Conservation (phyloP, 2,113 vertebrate genomes). For the Ariopsis seemanni region DNA sequence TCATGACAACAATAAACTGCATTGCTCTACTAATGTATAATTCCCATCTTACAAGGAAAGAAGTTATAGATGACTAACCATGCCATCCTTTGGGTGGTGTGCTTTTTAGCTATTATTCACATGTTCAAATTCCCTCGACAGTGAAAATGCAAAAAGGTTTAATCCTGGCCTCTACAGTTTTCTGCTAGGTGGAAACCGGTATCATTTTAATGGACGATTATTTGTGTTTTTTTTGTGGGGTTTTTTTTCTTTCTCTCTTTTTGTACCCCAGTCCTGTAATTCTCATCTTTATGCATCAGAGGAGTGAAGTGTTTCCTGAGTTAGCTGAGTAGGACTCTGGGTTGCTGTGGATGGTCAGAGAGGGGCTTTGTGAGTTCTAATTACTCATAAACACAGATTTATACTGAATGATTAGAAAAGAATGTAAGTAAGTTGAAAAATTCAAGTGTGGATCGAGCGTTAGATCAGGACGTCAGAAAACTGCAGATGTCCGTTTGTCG, state of each 20-base stretch:
- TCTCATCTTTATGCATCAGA: conserved; percentile 27
- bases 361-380: conserved; percentile 8
- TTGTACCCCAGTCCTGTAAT: neutral
- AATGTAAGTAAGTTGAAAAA: neutral
- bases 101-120: conserved; percentile 42
- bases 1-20: conserved; percentile 51
- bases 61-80: conserved; percentile 50
- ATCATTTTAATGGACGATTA: conserved; percentile 45
- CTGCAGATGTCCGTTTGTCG: neutral
- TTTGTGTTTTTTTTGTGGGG: neutral
- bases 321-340: neutral
- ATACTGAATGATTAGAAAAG: conserved; percentile 10
- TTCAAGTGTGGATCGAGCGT: neutral
- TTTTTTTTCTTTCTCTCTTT: neutral
- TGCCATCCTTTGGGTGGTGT: conserved; percentile 34
- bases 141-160: conserved; percentile 67
- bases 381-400: conserved; percentile 16
- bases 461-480: neutral
- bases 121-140: conserved; percentile 37
- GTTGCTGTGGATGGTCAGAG: conserved; percentile 4
- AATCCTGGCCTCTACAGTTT: conserved; percentile 76
- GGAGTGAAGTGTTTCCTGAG: neutral
- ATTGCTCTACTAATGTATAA: conserved; percentile 63
- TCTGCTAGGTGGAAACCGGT: conserved; percentile 63
- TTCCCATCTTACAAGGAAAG: conserved; percentile 40